A percentile compares a stretch with the other conserved stretches of the same genome.
Evolutionary conservation across 35 echinoderm and acorn worm genomes (phyloP).

Genomic region (Diadema setosum): DNA sequence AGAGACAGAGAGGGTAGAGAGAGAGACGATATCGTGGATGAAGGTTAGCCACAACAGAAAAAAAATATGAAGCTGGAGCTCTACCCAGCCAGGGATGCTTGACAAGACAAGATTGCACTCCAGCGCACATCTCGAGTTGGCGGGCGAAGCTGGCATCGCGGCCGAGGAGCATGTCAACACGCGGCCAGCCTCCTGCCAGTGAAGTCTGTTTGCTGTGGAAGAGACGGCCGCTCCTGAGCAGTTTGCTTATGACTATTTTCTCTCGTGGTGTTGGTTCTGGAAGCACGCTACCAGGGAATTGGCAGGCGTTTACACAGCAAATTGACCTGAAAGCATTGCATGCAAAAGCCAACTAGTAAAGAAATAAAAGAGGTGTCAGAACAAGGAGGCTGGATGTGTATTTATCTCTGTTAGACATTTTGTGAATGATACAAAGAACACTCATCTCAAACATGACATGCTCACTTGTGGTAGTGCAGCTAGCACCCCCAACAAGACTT

Average conservation of each 20-base stretch:
- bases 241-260: neutral
- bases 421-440: neutral
- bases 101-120: constrained; percentile 16
- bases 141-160: neutral
- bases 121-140: constrained; percentile 1
- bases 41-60: neutral
- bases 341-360: too few species aligned
- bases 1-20: neutral
- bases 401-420: neutral
- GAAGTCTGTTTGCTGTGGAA: neutral
- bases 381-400: neutral
- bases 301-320: constrained; percentile 23
- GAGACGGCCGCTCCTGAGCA: neutral
- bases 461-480: too few species aligned
- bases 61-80: neutral
- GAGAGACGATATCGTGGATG: neutral
- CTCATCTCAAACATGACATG: too few species aligned
- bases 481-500: too few species aligned
- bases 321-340: constrained; percentile 12
- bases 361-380: neutral
- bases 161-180: constrained; percentile 14
- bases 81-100: neutral
- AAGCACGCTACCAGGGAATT: neutral
- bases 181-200: neutral
- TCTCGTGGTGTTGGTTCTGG: constrained; percentile 5